Percentiles rank a stretch among this genome's conserved stretches.
phyloP scores from a whole-genome alignment of 2,888 invertebrate species.

The Lasioglossum morio region DNA sequence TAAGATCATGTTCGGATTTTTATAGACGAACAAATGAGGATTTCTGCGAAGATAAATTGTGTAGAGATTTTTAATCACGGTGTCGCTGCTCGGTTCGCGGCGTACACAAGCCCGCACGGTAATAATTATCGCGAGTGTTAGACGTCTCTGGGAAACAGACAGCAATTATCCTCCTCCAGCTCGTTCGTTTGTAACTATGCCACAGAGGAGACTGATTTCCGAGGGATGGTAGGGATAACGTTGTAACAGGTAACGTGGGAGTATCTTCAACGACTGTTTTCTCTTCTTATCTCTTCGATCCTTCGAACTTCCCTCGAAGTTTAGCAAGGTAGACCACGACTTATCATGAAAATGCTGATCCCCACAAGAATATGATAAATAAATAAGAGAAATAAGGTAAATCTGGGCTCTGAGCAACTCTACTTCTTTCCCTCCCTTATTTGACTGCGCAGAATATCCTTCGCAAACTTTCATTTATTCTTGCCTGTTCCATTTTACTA shows the following conservation, averaged over 20 bases:
- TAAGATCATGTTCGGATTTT: not conserved
- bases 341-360: not conserved
- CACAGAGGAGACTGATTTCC: constrained; percentile 8
- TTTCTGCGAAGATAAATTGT: not conserved
- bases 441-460: not conserved
- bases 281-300: constrained; percentile 5
- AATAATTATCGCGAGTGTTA: constrained; percentile 9
- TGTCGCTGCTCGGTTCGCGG: not conserved
- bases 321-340: not conserved
- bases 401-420: not conserved
- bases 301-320: not conserved
- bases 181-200: constrained; percentile 6
- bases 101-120: not conserved
- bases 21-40: not conserved
- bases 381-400: not conserved
- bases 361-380: not conserved
- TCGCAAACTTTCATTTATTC: not conserved
- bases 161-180: constrained; percentile 14
- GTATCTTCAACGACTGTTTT: not conserved
- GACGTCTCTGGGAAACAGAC: constrained; percentile 1
- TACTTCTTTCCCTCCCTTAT: not conserved
- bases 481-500: not conserved
- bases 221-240: not conserved
- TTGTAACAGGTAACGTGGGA: constrained; percentile 10
- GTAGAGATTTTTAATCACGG: not conserved